phyloP scores from a whole-genome alignment of 2,113 vertebrate genomes.

The Sceloporus tristichus region DNA sequence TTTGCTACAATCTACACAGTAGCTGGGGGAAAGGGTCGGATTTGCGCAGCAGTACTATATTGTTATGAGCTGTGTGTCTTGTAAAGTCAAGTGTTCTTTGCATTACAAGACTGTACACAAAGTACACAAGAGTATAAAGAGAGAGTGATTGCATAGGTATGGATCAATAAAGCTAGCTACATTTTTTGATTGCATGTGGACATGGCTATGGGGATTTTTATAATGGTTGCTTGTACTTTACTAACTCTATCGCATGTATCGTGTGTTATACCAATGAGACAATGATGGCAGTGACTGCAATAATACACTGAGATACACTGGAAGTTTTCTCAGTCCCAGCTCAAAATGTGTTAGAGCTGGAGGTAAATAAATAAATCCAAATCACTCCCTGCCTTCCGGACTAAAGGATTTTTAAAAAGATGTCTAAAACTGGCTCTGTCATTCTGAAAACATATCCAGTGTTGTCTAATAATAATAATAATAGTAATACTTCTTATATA shows the following conservation, averaged over 20 bases:
- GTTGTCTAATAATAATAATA: too few species aligned
- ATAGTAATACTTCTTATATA: background rate
- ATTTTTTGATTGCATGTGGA: background rate
- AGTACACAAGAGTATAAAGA: too few species aligned
- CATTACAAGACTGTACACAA: too few species aligned
- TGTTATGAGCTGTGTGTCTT: too few species aligned
- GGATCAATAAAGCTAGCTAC: background rate
- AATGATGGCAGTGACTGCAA: background rate
- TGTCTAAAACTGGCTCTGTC: background rate
- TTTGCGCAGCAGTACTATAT: too few species aligned
- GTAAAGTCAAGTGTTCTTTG: too few species aligned
- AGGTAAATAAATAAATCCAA: conserved; percentile 5
- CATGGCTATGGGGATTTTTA: background rate
- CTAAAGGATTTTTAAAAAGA: background rate
- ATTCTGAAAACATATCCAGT: conserved; percentile 27
- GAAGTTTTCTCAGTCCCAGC: too few species aligned
- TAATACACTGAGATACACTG: background rate
- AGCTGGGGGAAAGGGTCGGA: too few species aligned
- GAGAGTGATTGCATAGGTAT: background rate
- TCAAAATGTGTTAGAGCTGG: background rate
- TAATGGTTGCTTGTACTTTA: background rate
- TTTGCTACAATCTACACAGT: too few species aligned
- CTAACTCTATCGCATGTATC: background rate
- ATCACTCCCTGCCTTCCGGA: background rate
- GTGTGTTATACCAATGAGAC: background rate